Evolutionary conservation across 2,888 invertebrate species (phyloP), one percentile per base, ranked within the genome.

Genomic region (Diploptera punctata): DNA sequence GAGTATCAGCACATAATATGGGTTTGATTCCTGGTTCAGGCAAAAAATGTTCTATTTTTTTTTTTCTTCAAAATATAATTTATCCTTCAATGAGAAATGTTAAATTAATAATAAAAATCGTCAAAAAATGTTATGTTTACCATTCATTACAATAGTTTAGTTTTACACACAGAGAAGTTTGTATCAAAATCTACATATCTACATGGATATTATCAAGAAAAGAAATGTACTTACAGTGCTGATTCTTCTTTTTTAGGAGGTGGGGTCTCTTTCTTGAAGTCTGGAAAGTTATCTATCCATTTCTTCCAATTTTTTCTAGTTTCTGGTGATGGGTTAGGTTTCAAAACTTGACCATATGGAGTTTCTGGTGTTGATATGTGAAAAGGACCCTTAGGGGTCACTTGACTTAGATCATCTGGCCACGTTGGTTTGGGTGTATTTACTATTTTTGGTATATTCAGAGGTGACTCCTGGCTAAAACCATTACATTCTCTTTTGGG

Each of bases 331-430:
- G 87, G 87, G 80, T 86, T 82, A 0, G 84, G 80, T 31, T 80
- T 65, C 47, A 86, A 82, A 70, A 84, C 81, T 43, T 83, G 82
- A 1, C 87, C 88, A 71, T 86, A 84, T 0, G 88, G 88, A 9
- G 87, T 86, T 1, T 86, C 85, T 0, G 89, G 89, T 0, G 89
- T 89, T 16, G 84, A 81, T 2, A 86, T 80, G 62, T 84, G 81
- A 75, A 81, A 81, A 13, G 83, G 86, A 24, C 83, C 80, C 71
- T 79, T 78, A 4, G 84, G 83, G 16, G 84, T 83, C 70, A 78
- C 76, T 33, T 33, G 49, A 61, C 49, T 68, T 3, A 38, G 24
- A n/a, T 47, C 52, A 19, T 19, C 47, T n/a, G 70, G 65, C 69
- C 61, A 60, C 1, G 44, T 13, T 18, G 24, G 13, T 18, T 38